phyloP scores from a whole-genome alignment of 1,140 invertebrate genomes.

The Delia radicum region DNA sequence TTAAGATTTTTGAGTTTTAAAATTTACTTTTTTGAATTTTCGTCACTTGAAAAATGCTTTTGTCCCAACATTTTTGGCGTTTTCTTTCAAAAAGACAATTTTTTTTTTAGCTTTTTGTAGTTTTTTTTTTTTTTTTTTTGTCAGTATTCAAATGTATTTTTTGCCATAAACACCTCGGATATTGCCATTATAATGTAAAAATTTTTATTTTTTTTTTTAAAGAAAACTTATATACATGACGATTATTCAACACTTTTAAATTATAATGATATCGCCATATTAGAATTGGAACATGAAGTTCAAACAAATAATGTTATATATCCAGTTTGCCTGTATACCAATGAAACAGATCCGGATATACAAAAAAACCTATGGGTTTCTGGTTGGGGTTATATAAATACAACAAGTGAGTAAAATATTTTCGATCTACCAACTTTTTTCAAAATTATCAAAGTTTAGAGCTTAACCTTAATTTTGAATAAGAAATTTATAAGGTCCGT shows the following conservation, averaged over 20 bases:
- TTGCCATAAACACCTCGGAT: too few species aligned
- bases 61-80: constrained; percentile 13
- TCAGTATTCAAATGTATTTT: too few species aligned
- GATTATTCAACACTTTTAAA: constrained; percentile 38
- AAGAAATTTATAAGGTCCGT: too few species aligned
- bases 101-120: too few species aligned
- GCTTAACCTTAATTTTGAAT: too few species aligned
- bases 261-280: constrained; percentile 47
- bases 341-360: constrained; percentile 34
- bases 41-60: constrained; percentile 7
- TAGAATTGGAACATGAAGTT: constrained; percentile 36
- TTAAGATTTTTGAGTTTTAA: too few species aligned
- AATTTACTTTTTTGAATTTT: too few species aligned
- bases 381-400: constrained; percentile 45
- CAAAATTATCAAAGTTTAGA: too few species aligned
- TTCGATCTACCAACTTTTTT: too few species aligned
- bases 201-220: not conserved
- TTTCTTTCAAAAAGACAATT: too few species aligned
- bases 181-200: constrained; percentile 22
- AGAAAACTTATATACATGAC: constrained; percentile 36
- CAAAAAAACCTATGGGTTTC: constrained; percentile 33
- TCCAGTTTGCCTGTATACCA: constrained; percentile 44
- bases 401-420: constrained; percentile 36
- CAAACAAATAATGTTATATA: constrained; percentile 25
- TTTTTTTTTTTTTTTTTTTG: too few species aligned